These are phyloP conservation scores for Sebastes vulpes DNA, from an alignment of 2,797 vertebrate species.

Conservation along the genomic window DNA sequence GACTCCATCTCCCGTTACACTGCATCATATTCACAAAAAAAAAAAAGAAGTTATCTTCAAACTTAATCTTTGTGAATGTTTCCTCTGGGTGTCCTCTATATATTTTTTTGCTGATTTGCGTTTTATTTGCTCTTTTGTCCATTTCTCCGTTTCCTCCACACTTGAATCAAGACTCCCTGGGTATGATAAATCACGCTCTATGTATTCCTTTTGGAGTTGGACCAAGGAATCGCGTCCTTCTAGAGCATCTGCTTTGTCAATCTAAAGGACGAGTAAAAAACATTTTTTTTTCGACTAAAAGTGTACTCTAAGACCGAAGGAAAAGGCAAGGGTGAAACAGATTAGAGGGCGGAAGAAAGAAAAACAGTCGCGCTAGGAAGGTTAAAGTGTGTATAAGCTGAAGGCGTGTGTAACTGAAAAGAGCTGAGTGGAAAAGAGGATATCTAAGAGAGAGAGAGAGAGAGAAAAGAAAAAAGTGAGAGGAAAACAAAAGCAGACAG, in stretches of 20 bases:
- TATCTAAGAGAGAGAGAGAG: constrained; percentile 37
- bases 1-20: constrained; percentile 58
- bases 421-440: constrained; percentile 60
- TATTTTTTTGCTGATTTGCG: constrained; percentile 38
- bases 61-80: constrained; percentile 51
- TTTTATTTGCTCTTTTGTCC: constrained; percentile 60
- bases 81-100: constrained; percentile 48
- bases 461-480: constrained; percentile 43
- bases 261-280: constrained; percentile 64
- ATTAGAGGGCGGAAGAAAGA: constrained; percentile 54
- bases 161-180: constrained; percentile 60
- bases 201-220: constrained; percentile 61
- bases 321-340: constrained; percentile 70
- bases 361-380: constrained; percentile 60
- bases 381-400: constrained; percentile 63
- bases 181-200: constrained; percentile 54
- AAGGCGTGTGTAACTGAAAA: constrained; percentile 49
- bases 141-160: constrained; percentile 52
- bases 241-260: constrained; percentile 67
- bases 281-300: constrained; percentile 34
- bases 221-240: constrained; percentile 47
- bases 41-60: constrained; percentile 49
- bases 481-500: constrained; percentile 68
- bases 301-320: constrained; percentile 43
- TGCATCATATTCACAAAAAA: constrained; percentile 33